Percentiles rank a stretch among this genome's conserved stretches.
Evolutionary conservation across 2,888 invertebrate genomes (phyloP).

Genomic region (Chrysina gloriosa): DNA sequence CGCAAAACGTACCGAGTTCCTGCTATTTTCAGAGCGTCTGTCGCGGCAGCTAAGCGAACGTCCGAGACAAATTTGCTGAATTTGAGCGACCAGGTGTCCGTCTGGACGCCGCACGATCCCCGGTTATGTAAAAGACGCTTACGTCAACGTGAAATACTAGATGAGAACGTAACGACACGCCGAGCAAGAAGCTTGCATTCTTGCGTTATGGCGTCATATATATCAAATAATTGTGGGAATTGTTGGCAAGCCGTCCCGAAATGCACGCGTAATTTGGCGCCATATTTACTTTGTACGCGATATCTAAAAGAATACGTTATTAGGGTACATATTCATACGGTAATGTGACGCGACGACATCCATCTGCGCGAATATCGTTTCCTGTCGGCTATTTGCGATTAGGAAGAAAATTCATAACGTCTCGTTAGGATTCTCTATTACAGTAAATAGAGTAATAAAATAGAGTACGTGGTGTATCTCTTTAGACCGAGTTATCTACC

Average conservation of each 20-base stretch:
- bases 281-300: slow-evolving; percentile 44
- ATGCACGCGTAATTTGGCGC: slow-evolving; percentile 48
- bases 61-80: slow-evolving; percentile 22
- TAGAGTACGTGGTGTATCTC: no score
- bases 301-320: slow-evolving; percentile 25
- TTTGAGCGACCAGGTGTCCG: slow-evolving; percentile 31
- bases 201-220: slow-evolving; percentile 33
- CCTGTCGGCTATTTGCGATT: neutral
- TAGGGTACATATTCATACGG: neutral
- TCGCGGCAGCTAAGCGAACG: neutral
- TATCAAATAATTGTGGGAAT: slow-evolving; percentile 31
- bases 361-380: neutral
- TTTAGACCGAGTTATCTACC: no score
- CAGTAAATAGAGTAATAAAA: no score
- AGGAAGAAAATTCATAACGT: no score
- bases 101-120: slow-evolving; percentile 13
- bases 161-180: slow-evolving; percentile 7
- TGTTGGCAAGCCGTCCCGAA: slow-evolving; percentile 45
- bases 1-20: slow-evolving; percentile 34
- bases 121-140: slow-evolving; percentile 37
- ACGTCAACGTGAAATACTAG: slow-evolving; percentile 19
- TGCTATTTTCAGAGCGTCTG: slow-evolving; percentile 13
- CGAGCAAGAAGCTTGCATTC: slow-evolving; percentile 22
- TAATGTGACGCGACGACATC: neutral
- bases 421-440: no score